Conservation (phyloP, 2,888 invertebrate species). For the Nineta flava region DNA sequence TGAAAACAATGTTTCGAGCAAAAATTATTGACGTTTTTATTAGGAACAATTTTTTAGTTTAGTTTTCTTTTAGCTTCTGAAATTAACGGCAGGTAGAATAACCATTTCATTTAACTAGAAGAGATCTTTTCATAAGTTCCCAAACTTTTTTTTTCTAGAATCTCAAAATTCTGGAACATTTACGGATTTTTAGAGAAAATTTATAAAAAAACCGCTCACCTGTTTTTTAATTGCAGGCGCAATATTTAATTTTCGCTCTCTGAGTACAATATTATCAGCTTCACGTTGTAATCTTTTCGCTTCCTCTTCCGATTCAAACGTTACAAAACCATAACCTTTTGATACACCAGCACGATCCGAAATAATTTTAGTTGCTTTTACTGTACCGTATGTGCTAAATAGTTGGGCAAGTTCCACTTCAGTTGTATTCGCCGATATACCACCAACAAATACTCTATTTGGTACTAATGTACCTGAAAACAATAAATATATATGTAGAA, state of each 20-base stretch:
- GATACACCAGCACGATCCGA: constrained; percentile 89
- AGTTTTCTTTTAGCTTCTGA: no score
- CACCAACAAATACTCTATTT: constrained; percentile 91
- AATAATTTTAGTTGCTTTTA: constrained; percentile 87
- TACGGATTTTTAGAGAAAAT: no score
- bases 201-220: no score
- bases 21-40: no score
- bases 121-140: no score
- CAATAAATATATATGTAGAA: constrained; percentile 22
- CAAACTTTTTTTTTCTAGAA: no score
- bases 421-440: constrained; percentile 84
- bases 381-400: constrained; percentile 79
- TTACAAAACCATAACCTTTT: constrained; percentile 78
- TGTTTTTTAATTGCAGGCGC: constrained; percentile 79
- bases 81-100: no score
- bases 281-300: constrained; percentile 57
- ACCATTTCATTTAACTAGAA: no score
- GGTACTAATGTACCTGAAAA: constrained; percentile 67
- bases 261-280: constrained; percentile 60
- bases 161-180: no score
- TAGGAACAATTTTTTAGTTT: no score
- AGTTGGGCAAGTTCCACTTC: constrained; percentile 83
- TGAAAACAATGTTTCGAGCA: no score
- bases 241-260: constrained; percentile 69
- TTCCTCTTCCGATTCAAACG: constrained; percentile 77